Base-by-base conservation (phyloP, 2,888 invertebrate genomes). In the Drosophila longiperda region DNA sequence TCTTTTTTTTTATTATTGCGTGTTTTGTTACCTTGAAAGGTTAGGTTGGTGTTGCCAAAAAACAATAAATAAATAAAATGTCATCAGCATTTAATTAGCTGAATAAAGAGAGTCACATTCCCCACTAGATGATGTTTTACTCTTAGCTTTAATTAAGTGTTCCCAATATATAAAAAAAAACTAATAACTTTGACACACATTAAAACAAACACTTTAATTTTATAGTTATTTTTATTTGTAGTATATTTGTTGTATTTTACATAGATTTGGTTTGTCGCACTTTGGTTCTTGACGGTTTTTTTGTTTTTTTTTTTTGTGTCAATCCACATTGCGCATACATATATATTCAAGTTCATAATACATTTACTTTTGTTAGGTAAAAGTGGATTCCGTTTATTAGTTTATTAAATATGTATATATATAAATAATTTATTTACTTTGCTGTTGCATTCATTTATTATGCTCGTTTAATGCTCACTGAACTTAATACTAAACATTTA, bases 401-500 rank as follows among this genome's bases (percentile, higher is more conserved):
- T 68, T 55, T 57, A 42, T 73, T 81, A 59, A 72, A 59, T 69
- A 67, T 74, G 72, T 70, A 65, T 60, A n/a, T 23, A 7, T 33
- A 20, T n/a, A n/a, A 11, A 11, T 40, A 73, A 64, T 66, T 68
- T 33, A 36, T 58, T 42, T 38, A 12, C 48, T 48, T 42, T 57
- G 53, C 45, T 42, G n/a, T n/a, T 60, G 45, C 32, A 32, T 67
- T 29, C 12, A 66, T 67, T 34, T 9, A 66, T 54, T 50, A 32
- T 32, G 42, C 20, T 36, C 20, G 8, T 52, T 54, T 61, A 60
- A 75, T 73, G 61, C 64, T 75, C 70, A 58, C 69, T 79, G 79
- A 83, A 78, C 81, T 84, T 90, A 87, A 83, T 82, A 68, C 87
- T 90, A 87, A 87, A 87, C 87, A 87, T 90, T 83, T 86, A 86